phyloP scores from a whole-genome alignment of 2,888 invertebrate species.

The Calameuta filiformis region DNA sequence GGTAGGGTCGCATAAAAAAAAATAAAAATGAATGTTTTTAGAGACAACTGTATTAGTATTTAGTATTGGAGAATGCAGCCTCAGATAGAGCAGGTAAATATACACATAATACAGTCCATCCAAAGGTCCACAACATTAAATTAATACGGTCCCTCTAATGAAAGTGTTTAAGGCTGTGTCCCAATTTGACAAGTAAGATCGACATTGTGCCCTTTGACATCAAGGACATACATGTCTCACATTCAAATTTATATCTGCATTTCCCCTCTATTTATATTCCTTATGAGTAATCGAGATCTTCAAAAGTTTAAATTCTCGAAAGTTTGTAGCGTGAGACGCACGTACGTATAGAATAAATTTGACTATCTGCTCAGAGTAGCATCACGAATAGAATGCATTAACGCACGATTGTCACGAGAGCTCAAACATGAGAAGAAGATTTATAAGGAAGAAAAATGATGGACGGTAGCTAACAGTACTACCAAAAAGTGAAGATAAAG shows the following conservation, averaged over 20 bases:
- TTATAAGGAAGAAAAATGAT: not conserved
- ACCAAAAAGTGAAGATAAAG: not conserved
- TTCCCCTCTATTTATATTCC: not conserved
- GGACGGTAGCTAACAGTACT: not conserved
- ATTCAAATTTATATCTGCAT: not conserved
- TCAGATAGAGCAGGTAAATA: conserved; percentile 43
- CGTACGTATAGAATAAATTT: not conserved
- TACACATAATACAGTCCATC: conserved; percentile 42
- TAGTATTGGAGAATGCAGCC: conserved; percentile 43
- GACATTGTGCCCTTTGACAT: not conserved
- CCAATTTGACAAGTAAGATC: conserved; percentile 22
- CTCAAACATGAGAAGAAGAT: not conserved
- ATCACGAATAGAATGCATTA: not conserved
- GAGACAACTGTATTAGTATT: conserved; percentile 46
- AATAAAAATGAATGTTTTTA: conserved; percentile 21
- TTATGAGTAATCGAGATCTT: not conserved
- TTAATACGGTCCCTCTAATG: conserved; percentile 41
- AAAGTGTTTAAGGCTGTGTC: conserved; percentile 36
- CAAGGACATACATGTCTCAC: not conserved
- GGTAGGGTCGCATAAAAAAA: not conserved
- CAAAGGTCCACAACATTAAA: conserved; percentile 45
- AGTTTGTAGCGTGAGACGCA: not conserved
- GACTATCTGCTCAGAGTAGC: not conserved
- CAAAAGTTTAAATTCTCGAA: not conserved
- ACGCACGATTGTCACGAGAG: not conserved